Base-by-base conservation (phyloP, 2,797 vertebrate genomes). In the Tinamus major region DNA sequence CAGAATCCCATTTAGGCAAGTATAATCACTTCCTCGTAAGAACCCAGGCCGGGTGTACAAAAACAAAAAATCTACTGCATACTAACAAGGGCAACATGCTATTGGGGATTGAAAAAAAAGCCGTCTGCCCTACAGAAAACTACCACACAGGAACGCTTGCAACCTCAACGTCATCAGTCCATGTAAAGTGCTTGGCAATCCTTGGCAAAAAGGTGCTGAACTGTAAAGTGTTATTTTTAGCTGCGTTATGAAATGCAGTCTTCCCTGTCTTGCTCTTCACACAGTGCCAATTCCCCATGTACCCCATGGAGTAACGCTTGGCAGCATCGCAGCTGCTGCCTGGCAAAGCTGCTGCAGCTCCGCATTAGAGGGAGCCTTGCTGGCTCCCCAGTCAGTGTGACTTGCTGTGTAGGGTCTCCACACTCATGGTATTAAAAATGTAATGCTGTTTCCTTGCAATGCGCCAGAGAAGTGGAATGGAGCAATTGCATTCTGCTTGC, bases 1-100 rank as follows among this genome's bases (percentile, higher is more conserved):
- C 81, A 92, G 72, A 58, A 92, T 90, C 89, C 94, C 81, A 63
- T 95, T 95, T 95, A 92, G 85, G 89, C 82, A 56, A 95, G 76
- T 69, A 94, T 95, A 95, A 96, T 96, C 90, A 35, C 71, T 85
- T 94, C 82, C 90, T 89, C 95, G 92, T 94, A 90, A 93, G 90
- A 82, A 71, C 58, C 72, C 76, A 62, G 85, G 92, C 85, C 81
- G 83, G 65, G 79, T 65, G 81, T 87, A 77, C 63, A 88, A 68
- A 65, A 93, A 79, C 79, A 94, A 93, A 93, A 93, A 87, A 51
- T 67, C 77, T 61, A 4, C 81, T 58, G 94, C 88, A 93, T 95
- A 92, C 63, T 92, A 91, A 96, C 75, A 88, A 95, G 86, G 1
- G 27, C 69, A 69, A 39, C 0, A 0, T 53, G 8, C 68, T 85